phyloP scores from a whole-genome alignment of 2,113 vertebrate genomes.

The Microtus oregoni region DNA sequence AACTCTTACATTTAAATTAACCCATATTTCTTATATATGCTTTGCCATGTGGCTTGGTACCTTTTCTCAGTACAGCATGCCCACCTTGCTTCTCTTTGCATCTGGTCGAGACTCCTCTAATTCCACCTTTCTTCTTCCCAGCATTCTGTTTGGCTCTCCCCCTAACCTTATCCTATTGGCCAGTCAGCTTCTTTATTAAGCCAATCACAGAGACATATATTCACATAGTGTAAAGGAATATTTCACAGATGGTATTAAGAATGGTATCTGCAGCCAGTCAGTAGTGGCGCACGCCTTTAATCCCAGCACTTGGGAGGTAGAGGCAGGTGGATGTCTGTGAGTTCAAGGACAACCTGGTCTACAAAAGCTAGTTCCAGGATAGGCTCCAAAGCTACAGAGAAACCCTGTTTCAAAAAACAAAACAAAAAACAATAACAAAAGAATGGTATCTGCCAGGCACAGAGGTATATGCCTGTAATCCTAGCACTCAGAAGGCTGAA shows the following conservation, averaged over 20 bases:
- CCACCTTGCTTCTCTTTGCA: neutral
- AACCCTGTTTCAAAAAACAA: too few relatives aligned
- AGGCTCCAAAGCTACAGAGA: too few relatives aligned
- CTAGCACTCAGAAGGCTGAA: neutral
- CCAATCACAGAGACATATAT: neutral
- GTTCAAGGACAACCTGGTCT: too few relatives aligned
- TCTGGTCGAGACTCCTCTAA: neutral
- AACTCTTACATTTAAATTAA: neutral
- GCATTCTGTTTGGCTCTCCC: neutral
- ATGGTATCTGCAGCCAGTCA: neutral
- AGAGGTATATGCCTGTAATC: neutral
- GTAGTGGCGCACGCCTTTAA: too few relatives aligned
- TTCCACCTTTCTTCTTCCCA: neutral
- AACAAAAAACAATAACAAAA: neutral
- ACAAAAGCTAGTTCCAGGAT: too few relatives aligned
- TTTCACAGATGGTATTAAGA: neutral
- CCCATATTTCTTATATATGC: neutral
- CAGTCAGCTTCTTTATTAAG: neutral
- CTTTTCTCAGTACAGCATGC: neutral
- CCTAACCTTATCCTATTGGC: neutral
- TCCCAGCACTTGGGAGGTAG: too few relatives aligned
- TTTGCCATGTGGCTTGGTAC: neutral
- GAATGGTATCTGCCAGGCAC: neutral
- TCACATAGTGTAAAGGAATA: neutral
- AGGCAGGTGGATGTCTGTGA: too few relatives aligned